Conservation (phyloP, 2,113 vertebrate genomes). For the Pampusana beccarii region DNA sequence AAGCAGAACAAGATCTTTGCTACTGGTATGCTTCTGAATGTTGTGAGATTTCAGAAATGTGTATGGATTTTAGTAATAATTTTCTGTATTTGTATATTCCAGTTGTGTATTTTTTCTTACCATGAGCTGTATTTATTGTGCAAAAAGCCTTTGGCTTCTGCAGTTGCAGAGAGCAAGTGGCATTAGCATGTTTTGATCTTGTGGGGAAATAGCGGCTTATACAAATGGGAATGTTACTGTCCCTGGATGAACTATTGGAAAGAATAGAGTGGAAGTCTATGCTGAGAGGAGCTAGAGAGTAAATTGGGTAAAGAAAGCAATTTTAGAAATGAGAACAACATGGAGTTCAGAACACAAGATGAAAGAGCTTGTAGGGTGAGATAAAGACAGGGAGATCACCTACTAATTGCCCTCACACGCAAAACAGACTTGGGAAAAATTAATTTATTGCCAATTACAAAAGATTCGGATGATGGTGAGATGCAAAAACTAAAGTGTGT, state of each 20-base stretch:
- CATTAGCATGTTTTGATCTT: background rate
- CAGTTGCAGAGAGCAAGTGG: background rate
- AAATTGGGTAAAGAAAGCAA: background rate
- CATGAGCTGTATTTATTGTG: background rate
- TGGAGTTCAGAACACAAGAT: background rate
- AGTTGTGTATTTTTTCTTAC: background rate
- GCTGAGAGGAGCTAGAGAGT: background rate
- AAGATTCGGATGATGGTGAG: background rate
- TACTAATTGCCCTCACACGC: rapidly evolving
- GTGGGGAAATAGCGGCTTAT: background rate
- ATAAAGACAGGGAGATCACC: background rate
- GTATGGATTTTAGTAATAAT: background rate
- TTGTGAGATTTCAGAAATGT: background rate
- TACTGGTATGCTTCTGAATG: background rate
- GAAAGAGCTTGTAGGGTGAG: background rate
- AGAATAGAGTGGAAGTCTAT: background rate
- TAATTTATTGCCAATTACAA: background rate
- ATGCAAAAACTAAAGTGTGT: background rate
- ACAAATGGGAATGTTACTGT: background rate
- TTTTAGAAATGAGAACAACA: background rate
- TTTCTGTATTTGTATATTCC: background rate
- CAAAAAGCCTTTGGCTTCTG: background rate
- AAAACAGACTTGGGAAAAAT: background rate
- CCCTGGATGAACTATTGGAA: background rate
- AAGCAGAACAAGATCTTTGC: background rate